These are phyloP conservation scores for Bombylius major DNA, from an alignment of 2,888 invertebrate genomes.

Conservation along the genomic window DNA sequence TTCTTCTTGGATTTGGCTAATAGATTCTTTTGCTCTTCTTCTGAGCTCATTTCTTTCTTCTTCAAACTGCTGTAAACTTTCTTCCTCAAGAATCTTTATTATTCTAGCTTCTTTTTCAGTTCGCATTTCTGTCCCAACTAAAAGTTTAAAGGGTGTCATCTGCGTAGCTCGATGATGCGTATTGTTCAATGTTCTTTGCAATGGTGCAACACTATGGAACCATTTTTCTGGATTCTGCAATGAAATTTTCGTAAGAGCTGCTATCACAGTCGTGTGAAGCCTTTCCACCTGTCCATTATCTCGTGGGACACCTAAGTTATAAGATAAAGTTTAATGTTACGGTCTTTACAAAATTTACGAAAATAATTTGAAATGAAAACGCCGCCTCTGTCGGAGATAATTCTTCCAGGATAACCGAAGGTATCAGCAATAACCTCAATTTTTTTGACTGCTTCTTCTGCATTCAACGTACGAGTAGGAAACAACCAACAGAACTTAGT, in stretches of 20 bases:
- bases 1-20: no score
- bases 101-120: constrained; percentile 15
- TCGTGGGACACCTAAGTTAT: constrained; percentile 9
- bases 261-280: constrained; percentile 9
- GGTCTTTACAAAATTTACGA: constrained; percentile 7
- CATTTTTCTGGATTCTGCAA: constrained; percentile 18
- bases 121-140: constrained; percentile 10
- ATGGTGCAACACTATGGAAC: constrained; percentile 17
- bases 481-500: constrained; percentile 20
- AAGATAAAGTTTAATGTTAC: constrained; percentile 6
- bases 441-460: constrained; percentile 12
- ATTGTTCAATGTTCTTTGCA: constrained; percentile 17
- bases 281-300: constrained; percentile 14
- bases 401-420: constrained; percentile 10
- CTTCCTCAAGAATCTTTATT: not conserved
- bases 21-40: no score
- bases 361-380: constrained; percentile 11
- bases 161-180: constrained; percentile 14
- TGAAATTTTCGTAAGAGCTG: constrained; percentile 8
- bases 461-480: constrained; percentile 9
- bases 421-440: constrained; percentile 8
- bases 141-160: constrained; percentile 18
- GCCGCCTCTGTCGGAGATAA: constrained; percentile 10
- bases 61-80: no score
- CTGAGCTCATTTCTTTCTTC: no score